Evolutionary conservation across 2,113 vertebrate genomes (phyloP), one percentile per base, ranked within the genome.

Genomic region (Rutilus rutilus): DNA sequence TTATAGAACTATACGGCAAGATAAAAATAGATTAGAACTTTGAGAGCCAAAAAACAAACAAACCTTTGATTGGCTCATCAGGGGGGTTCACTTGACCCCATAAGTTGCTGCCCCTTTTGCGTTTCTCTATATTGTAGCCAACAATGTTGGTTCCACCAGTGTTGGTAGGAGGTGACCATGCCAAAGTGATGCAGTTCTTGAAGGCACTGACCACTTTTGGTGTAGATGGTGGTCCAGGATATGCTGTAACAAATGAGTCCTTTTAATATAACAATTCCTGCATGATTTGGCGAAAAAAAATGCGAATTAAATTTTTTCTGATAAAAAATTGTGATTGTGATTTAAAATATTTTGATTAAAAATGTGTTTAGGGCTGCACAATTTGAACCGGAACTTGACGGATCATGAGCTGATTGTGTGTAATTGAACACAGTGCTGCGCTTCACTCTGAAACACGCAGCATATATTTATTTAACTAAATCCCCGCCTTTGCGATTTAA

Each of bases 121-220:
- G 94, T 86, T 97, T 97, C 78, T 98, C 96, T 7, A 97, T 3
- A 0, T 94, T 85, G 87, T 97, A 97, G 23, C 97, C 96, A 73
- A 95, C 87, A 86, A 97, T 91, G 50, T 88, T 92, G 80, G 95
- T 93, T 0, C 92, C 93, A 59, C 96, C 95, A 0, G 93, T 94
- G 87, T 96, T 96, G 65, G 21, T 60, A 0, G 96, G 97, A 1
- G 92, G 89, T 11, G 74, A 84, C 97, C 97, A 98, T 6, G 92
- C 86, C 45, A 97, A 92, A 4, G 94, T 95, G 87, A 97, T 93
- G 50, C 89, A 89, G 78, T 94, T 92, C 87, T 90, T 96, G 89
- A 93, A 96, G 86, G 95, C 92, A 23, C 93, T 95, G 14, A 95
- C 76, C 71, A 97, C 89, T 89, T 95, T 91, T 0, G 96, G 97